These are phyloP conservation scores for Phymastichus coffea DNA, from an alignment of 1,140 invertebrate genomes.

Conservation along the genomic window DNA sequence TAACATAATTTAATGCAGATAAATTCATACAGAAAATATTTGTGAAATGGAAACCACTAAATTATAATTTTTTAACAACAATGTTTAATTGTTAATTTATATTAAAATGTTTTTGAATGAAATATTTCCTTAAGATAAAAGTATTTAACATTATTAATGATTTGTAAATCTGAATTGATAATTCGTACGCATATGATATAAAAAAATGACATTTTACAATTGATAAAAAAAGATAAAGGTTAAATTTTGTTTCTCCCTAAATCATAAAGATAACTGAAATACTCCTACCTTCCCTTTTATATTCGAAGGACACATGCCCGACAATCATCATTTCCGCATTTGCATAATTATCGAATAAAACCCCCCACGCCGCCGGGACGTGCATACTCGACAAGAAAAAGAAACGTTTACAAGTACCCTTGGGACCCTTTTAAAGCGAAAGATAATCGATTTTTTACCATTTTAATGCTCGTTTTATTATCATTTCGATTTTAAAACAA, in stretches of 20 bases:
- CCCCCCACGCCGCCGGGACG: background rate
- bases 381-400: background rate
- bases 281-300: constrained; percentile 30
- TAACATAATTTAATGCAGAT: too few relatives aligned
- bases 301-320: constrained; percentile 53
- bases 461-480: constrained; percentile 23
- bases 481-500: constrained; percentile 16
- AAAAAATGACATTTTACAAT: too few relatives aligned
- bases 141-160: too few relatives aligned
- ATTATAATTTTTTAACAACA: too few relatives aligned
- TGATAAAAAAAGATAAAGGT: too few relatives aligned
- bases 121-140: too few relatives aligned
- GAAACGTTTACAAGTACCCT: constrained; percentile 22
- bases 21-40: too few relatives aligned
- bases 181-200: too few relatives aligned
- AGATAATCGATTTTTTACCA: constrained; percentile 27
- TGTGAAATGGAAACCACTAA: too few relatives aligned
- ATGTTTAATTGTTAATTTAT: too few relatives aligned
- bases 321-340: constrained; percentile 57
- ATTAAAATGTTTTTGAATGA: too few relatives aligned
- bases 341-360: constrained; percentile 59
- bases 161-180: too few relatives aligned
- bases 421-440: constrained; percentile 13
- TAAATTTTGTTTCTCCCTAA: constrained; percentile 33
- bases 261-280: constrained; percentile 57